These are phyloP conservation scores for Gasterosteus aculeatus DNA, from an alignment of 2,113 vertebrate genomes.

Conservation along the genomic window DNA sequence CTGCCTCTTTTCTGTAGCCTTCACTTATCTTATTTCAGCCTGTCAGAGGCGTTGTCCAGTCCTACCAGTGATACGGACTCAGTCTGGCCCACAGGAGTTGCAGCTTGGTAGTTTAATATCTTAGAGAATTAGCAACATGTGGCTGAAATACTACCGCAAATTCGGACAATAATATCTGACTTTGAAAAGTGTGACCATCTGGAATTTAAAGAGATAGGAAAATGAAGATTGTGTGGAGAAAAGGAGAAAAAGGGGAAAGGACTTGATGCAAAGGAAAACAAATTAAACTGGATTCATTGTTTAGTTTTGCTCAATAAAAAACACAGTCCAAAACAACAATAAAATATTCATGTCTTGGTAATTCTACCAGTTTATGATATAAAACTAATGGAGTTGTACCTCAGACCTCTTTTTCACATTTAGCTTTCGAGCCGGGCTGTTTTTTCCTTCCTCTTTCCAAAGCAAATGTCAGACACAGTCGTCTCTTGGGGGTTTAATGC, in stretches of 20 bases:
- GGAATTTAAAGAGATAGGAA: background rate
- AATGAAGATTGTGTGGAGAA: background rate
- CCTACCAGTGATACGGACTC: constrained; percentile 16
- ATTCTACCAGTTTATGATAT: constrained; percentile 1
- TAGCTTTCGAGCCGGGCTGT: constrained; percentile 15
- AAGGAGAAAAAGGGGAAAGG: background rate
- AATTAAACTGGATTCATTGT: background rate
- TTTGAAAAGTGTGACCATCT: background rate
- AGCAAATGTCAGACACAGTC: constrained; percentile 41
- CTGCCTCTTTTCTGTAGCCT: constrained; percentile 41
- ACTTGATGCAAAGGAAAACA: background rate
- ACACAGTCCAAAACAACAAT: background rate
- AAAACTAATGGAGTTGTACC: constrained; percentile 10
- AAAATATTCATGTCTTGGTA: background rate
- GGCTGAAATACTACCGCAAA: background rate
- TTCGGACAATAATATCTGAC: background rate
- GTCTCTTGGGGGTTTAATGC: constrained; percentile 32
- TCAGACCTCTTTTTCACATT: background rate
- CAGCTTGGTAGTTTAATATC: background rate
- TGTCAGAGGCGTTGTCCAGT: constrained; percentile 27
- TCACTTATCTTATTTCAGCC: constrained; percentile 20
- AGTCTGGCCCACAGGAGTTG: background rate
- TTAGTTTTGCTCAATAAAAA: background rate
- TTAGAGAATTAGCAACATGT: background rate
- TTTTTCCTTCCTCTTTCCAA: constrained; percentile 24